Evolutionary conservation across 2,113 vertebrate species (phyloP).

Genomic region (Formicarius rufipectus): DNA sequence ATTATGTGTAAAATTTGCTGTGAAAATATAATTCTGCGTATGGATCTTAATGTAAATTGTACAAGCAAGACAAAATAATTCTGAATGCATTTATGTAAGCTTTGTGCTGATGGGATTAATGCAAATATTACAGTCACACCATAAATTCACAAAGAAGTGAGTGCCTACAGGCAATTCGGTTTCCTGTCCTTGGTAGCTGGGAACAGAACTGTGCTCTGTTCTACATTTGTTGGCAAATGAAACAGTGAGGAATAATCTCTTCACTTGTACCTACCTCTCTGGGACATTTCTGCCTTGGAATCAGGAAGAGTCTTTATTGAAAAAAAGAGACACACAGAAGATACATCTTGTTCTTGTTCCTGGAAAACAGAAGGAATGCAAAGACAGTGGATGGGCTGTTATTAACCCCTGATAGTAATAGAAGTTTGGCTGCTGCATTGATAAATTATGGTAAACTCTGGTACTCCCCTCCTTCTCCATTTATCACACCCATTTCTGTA

Average conservation of each 20-base stretch:
- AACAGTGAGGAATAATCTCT: conserved; percentile 42
- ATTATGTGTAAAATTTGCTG: conserved; percentile 36
- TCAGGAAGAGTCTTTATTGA: background rate
- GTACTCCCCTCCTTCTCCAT: background rate
- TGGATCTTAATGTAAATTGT: conserved; percentile 25
- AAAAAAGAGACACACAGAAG: background rate
- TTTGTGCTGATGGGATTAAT: conserved; percentile 66
- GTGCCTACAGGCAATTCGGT: conserved; percentile 56
- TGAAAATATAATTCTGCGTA: conserved; percentile 40
- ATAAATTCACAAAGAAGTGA: conserved; percentile 62
- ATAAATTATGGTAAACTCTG: background rate
- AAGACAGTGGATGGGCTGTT: background rate
- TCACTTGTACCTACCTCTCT: conserved; percentile 11
- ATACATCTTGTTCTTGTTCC: background rate
- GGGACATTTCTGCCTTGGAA: conserved; percentile 27
- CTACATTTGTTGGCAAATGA: conserved; percentile 49
- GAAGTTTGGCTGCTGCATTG: background rate
- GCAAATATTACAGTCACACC: conserved; percentile 45
- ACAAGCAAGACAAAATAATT: conserved; percentile 57
- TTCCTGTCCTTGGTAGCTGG: conserved; percentile 34
- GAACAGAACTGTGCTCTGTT: conserved; percentile 38
- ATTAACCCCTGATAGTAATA: background rate
- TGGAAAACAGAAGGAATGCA: background rate
- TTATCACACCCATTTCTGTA: background rate
- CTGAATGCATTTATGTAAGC: conserved; percentile 48